These are phyloP conservation scores for Oryzias curvinotus DNA, from an alignment of 2,113 vertebrate genomes.

Conservation along the genomic window DNA sequence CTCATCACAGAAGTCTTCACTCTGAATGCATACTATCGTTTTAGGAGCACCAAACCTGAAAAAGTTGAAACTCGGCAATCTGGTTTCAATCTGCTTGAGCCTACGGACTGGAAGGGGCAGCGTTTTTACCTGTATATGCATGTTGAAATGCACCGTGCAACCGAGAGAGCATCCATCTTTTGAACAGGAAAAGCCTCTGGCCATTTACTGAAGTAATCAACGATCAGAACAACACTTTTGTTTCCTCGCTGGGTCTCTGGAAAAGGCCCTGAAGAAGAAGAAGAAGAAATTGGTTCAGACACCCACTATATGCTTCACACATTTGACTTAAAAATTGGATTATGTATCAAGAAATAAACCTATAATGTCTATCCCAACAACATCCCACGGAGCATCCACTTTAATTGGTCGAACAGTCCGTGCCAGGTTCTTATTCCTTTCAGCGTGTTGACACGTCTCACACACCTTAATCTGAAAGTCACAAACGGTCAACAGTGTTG, in stretches of 20 bases:
- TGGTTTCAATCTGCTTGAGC: too few relatives aligned
- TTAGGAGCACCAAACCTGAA: constrained; percentile 85
- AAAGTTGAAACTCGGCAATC: background rate
- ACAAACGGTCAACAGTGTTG: background rate
- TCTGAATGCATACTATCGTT: constrained; percentile 80
- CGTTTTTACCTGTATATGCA: constrained; percentile 82
- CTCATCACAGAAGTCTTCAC: constrained; percentile 84
- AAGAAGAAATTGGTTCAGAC: background rate
- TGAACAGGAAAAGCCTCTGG: constrained; percentile 84
- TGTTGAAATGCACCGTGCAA: constrained; percentile 84
- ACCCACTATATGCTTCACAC: too few relatives aligned
- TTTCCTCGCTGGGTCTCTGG: constrained; percentile 79
- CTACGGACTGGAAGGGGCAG: too few relatives aligned
- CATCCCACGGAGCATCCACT: constrained; percentile 87
- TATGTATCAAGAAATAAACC: constrained; percentile 63
- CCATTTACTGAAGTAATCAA: constrained; percentile 90
- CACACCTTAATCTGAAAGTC: constrained; percentile 86
- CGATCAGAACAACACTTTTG: constrained; percentile 75
- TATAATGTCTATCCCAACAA: constrained; percentile 80
- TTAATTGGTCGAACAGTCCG: constrained; percentile 79
- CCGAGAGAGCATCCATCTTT: constrained; percentile 79
- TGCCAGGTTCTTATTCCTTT: constrained; percentile 80
- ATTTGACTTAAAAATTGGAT: background rate
- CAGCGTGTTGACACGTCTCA: constrained; percentile 86
- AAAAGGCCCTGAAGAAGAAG: constrained; percentile 80